Base-by-base conservation (phyloP, 2,888 invertebrate species). In the Tribolium freemani region DNA sequence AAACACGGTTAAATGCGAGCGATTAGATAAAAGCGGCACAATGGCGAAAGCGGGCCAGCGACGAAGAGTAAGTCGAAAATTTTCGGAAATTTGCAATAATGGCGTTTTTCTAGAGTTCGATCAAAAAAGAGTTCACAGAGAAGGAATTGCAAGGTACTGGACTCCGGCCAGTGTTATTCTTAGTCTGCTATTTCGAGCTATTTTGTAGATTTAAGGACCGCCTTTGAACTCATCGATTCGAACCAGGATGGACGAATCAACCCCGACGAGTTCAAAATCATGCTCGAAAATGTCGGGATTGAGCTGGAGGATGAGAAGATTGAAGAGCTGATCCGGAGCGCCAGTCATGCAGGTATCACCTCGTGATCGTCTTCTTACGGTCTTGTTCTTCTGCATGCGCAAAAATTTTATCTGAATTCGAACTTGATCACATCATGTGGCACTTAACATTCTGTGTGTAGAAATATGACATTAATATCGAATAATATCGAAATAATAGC, bases 161-260 rank as follows among this genome's bases (percentile, higher is more conserved):
- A 30, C 45, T 44, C 31, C 45, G 5, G 53, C 48, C 44, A 53
- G 48, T 2, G 13, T 48, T 48, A 51, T 26, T 46, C 31, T 50
- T 63, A 63, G 13, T 69, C 66, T 71, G 71, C 71, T 71, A 74
- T 71, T 74, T 71, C 71, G 71, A 71, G 5, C 10, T 45, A 10
- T 63, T 69, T 88, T 88, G 5, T 87, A 94, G 94, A 93, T 86
- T 88, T 94, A 79, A 90, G 93, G 81, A 93, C 93, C 79, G 94
- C 94, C 58, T 94, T 94, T 85, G 92, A 92, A 73, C 88, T 94
- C 74, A 86, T 94, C 85, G 94, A 94, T 86, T 89, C 92, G 74
- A 93, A 94, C 87, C 91, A 91, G 80, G 94, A 94, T 85, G 94
- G 94, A 0, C 90, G 91, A 83, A 91, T 94, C 77, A 93, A 92